These are phyloP conservation scores for Agrilus mali DNA, from an alignment of 2,888 invertebrate genomes.

Conservation along the genomic window DNA sequence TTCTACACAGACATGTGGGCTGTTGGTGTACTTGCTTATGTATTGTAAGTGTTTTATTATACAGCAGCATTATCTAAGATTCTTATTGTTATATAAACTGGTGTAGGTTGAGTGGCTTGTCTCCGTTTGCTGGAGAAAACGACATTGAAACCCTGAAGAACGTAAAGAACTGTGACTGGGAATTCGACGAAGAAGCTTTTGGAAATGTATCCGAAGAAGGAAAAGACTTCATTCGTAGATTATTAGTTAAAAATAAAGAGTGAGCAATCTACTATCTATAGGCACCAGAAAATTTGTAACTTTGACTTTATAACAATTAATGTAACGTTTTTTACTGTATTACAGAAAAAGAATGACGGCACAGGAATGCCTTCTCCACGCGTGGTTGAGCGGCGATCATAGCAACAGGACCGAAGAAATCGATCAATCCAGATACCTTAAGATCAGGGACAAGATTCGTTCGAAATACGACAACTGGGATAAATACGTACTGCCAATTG, in stretches of 20 bases:
- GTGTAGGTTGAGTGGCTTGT: conserved; percentile 81
- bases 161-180: conserved; percentile 98
- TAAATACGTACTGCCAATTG: conserved; percentile 85
- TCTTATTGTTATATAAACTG: conserved; percentile 4
- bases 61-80: conserved; percentile 3
- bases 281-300: too few species aligned
- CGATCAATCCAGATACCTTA: conserved; percentile 71
- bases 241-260: conserved; percentile 89
- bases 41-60: conserved; percentile 60
- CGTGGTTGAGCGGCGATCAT: conserved; percentile 88
- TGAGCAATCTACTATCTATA: conserved; percentile 35
- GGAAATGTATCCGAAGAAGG: conserved; percentile 88
- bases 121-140: conserved; percentile 97
- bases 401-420: conserved; percentile 64
- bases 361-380: conserved; percentile 90
- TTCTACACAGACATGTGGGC: conserved; percentile 99
- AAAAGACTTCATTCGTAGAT: conserved; percentile 92
- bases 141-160: conserved; percentile 97
- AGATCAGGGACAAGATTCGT: conserved; percentile 77
- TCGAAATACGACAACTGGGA: conserved; percentile 69
- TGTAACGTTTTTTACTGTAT: conserved; percentile 7
- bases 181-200: conserved; percentile 96
- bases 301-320: too few species aligned
- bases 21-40: conserved; percentile 95
- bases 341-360: conserved; percentile 91